Percentiles rank a stretch among this genome's conserved stretches.
Evolutionary conservation across 2,797 vertebrate genomes (phyloP).

Genomic region (Urosaurus nigricauda): DNA sequence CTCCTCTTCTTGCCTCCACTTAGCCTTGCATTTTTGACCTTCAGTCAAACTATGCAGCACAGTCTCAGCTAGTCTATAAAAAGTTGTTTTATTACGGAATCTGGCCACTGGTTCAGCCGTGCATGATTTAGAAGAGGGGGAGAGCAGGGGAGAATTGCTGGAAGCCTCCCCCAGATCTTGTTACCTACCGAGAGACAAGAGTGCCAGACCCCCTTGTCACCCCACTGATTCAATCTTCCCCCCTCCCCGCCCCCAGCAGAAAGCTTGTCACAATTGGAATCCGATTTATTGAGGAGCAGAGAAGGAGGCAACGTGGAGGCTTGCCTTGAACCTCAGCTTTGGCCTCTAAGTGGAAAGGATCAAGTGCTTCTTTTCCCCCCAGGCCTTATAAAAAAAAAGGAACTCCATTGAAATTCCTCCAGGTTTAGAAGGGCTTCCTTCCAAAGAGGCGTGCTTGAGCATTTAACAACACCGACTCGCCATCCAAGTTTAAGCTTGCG

Average conservation of each 20-base stretch:
- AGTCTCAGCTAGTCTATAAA: conserved; percentile 56
- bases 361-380: not conserved
- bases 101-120: conserved; percentile 56
- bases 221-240: conserved; percentile 75
- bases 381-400: conserved; percentile 32
- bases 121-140: conserved; percentile 37
- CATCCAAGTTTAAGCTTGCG: not conserved
- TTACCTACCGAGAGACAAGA: conserved; percentile 69
- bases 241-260: conserved; percentile 61
- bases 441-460: not conserved
- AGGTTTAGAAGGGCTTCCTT: not conserved
- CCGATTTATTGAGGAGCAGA: conserved; percentile 44
- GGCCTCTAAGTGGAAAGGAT: conserved; percentile 9
- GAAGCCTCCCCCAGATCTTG: conserved; percentile 57
- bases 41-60: conserved; percentile 60
- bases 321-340: not conserved
- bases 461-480: accelerated
- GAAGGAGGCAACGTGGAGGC: conserved; percentile 33
- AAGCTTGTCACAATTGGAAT: conserved; percentile 74
- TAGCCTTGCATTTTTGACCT: conserved; percentile 45
- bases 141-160: not conserved
- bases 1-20: not conserved
- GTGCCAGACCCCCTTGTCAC: conserved; percentile 55
- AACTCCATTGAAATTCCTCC: conserved; percentile 12
- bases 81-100: conserved; percentile 61